Base-by-base conservation (phyloP, 2,113 vertebrate genomes). In the Boleophthalmus pectinirostris region DNA sequence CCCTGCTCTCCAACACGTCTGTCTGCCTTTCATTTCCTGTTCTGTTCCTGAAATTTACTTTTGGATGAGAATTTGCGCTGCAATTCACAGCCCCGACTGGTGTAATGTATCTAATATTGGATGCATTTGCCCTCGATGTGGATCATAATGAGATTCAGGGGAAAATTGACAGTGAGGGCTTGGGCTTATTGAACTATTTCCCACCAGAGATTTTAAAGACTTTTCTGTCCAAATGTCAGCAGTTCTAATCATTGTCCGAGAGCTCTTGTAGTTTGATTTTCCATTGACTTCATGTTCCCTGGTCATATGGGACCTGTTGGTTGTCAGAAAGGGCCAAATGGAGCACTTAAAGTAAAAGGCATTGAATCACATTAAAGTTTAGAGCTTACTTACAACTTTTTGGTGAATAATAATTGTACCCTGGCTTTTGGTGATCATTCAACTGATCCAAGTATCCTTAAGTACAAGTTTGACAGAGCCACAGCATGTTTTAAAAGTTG, bases 11-110 rank as follows among this genome's bases (percentile, higher is more conserved):
- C 60, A 64, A 64, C 68, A 56, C 66, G 66, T 25, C 73, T 68
- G 70, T 56, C 61, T 18, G 1, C 65, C 64, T 83, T 82, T 91
- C 77, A 87, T 88, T 90, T 87, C 79, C 83, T 78, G 75, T 60
- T 74, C 38, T 35, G 12, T 67, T 80, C 76, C 67, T 58, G 38
- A 80, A 69, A 82, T 85, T 65, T 81, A 78, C 76, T 82, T 86
- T 69, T 69, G 75, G 77, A 75, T 68, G 54, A 72, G 75, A 38
- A 16, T 16, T 29, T 13, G 49, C 16, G 16, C 8, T 45, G 9
- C 61, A 64, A 64, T 64, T 64, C 61, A 38, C 33, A n/a, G 61
- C 33, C 35, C 61, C 33, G 18, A 38, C 61, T 64, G 29, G 13
- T 45, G 5, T 68, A 60, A 76, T 51, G 57, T 73, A 76, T 77